These are phyloP conservation scores for Acanthurus lineatus DNA, from an alignment of 2,797 vertebrate species.

Conservation along the genomic window DNA sequence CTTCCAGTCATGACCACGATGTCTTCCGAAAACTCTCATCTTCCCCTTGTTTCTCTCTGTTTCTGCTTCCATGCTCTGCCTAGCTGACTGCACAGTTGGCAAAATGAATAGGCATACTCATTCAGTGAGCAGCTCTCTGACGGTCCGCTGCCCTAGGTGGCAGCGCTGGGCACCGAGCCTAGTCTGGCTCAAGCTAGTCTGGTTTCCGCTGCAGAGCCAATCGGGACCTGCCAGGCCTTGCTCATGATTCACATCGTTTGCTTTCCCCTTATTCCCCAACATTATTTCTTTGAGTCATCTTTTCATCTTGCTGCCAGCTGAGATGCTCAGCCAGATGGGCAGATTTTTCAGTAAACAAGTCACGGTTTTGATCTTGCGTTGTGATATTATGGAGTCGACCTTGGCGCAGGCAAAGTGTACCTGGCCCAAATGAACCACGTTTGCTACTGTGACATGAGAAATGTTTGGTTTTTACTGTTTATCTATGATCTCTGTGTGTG, in stretches of 20 bases:
- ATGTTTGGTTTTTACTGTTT: constrained; percentile 36
- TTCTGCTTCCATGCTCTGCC: constrained; percentile 52
- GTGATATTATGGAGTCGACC: constrained; percentile 64
- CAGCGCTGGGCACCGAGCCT: constrained; percentile 72
- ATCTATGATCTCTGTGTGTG: constrained; percentile 30
- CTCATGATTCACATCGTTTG: constrained; percentile 74
- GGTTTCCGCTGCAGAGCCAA: constrained; percentile 64
- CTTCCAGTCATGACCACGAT: constrained; percentile 62
- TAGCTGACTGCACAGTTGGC: constrained; percentile 63
- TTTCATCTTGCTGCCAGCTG: constrained; percentile 76
- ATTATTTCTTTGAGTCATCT: constrained; percentile 78
- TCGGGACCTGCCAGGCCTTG: constrained; percentile 66
- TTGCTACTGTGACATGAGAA: constrained; percentile 38
- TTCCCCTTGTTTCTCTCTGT: constrained; percentile 37
- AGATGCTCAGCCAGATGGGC: constrained; percentile 77
- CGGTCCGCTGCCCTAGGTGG: constrained; percentile 74
- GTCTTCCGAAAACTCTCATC: constrained; percentile 72
- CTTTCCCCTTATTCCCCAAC: constrained; percentile 63
- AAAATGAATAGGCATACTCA: constrained; percentile 63
- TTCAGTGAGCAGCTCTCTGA: constrained; percentile 63
- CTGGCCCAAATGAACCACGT: constrained; percentile 48
- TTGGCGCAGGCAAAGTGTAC: constrained; percentile 50
- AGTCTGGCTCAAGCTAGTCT: constrained; percentile 68
- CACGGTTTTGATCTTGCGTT: constrained; percentile 71
- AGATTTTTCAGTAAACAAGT: constrained; percentile 78